Evolutionary conservation across 2,797 vertebrate genomes (phyloP).

Genomic region (Rhabdomys pumilio): DNA sequence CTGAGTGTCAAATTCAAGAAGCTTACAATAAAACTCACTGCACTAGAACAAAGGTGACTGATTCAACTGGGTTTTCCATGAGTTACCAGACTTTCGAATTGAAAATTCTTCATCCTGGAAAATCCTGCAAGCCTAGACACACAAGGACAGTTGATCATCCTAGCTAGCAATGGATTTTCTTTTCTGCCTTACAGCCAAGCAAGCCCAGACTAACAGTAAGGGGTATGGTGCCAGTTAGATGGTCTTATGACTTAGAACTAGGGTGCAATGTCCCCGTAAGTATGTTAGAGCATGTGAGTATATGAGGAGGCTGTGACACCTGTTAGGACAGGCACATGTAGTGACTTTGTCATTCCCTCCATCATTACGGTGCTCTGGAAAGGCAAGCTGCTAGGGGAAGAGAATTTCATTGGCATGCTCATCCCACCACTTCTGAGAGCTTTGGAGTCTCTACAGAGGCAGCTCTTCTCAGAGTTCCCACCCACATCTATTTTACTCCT

Average conservation of each 20-base stretch:
- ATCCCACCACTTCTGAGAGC: not conserved
- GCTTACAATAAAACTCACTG: not conserved
- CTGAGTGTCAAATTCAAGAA: slow-evolving; percentile 9
- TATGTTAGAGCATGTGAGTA: not conserved
- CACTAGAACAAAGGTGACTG: not conserved
- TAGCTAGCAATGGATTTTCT: not conserved
- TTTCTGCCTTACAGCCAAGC: not conserved
- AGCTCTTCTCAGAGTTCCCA: not conserved
- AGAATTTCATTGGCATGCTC: not conserved
- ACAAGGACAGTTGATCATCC: not conserved
- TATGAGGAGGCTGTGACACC: not conserved
- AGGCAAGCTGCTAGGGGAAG: not conserved
- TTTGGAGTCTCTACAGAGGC: not conserved
- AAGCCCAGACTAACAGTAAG: not conserved
- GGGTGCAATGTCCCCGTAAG: not conserved
- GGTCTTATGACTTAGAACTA: not conserved
- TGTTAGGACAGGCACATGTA: not conserved
- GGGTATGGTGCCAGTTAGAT: not conserved
- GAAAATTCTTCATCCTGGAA: not conserved
- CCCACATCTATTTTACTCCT: not conserved
- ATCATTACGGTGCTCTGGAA: not conserved
- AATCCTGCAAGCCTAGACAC: not conserved
- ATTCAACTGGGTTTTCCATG: not conserved
- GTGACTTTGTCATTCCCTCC: not conserved
- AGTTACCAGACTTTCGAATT: not conserved